These are phyloP conservation scores for Porites rus DNA, from an alignment of 92 coral and sea anemone species.

Conservation along the genomic window DNA sequence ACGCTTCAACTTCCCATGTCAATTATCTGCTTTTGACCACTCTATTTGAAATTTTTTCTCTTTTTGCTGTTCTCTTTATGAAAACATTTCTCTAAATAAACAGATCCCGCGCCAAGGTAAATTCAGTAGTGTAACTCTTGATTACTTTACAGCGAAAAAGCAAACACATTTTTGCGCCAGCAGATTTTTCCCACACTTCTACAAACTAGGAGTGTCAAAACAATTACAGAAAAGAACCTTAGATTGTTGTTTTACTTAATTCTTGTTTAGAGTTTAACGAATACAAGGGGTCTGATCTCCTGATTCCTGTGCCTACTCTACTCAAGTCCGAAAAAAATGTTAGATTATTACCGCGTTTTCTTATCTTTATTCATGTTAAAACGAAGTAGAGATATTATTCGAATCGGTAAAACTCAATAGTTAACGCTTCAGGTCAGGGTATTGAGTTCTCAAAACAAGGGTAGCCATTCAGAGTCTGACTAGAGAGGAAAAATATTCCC, in stretches of 20 bases:
- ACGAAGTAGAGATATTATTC: too few relatives aligned
- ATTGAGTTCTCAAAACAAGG: too few relatives aligned
- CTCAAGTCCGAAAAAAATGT: neutral
- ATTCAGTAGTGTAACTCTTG: neutral
- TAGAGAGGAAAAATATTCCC: too few relatives aligned
- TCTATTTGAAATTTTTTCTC: neutral
- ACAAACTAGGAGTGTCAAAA: neutral
- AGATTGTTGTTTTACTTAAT: neutral
- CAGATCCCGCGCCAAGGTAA: slow-evolving; percentile 9
- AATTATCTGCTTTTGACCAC: neutral
- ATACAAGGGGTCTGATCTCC: neutral
- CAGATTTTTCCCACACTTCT: neutral
- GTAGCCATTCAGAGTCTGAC: too few relatives aligned
- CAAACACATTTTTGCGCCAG: neutral
- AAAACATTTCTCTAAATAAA: neutral
- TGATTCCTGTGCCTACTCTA: neutral
- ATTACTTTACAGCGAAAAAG: slow-evolving; percentile 28
- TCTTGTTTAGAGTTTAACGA: neutral
- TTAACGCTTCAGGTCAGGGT: too few relatives aligned
- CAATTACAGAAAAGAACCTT: neutral
- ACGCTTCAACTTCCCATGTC: neutral
- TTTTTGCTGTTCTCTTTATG: neutral
- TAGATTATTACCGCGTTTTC: too few relatives aligned
- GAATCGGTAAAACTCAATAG: too few relatives aligned
- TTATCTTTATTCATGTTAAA: too few relatives aligned